These are phyloP conservation scores for Chromoteleia sp. DNA, from an alignment of 2,888 invertebrate species.

Conservation along the genomic window DNA sequence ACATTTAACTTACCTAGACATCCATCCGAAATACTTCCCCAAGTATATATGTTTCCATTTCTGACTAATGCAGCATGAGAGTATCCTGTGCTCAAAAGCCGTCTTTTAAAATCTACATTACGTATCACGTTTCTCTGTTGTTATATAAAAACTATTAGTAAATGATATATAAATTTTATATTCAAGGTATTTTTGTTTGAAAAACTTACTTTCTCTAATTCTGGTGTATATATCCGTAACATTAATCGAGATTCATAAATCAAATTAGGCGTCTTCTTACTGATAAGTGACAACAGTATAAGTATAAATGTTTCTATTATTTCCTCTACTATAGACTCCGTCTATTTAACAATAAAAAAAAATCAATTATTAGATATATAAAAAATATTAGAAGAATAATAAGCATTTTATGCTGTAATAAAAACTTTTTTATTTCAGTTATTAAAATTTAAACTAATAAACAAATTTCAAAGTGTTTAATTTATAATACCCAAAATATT, in stretches of 20 bases:
- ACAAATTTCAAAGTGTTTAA: no score
- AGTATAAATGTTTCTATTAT: constrained; percentile 86
- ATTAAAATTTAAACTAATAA: no score
- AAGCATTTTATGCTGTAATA: neutral
- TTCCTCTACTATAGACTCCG: constrained; percentile 83
- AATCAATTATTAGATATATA: neutral
- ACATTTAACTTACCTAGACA: constrained; percentile 85
- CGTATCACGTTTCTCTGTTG: constrained; percentile 46
- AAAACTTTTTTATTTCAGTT: no score
- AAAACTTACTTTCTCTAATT: constrained; percentile 76
- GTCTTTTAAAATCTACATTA: constrained; percentile 83
- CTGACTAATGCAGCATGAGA: constrained; percentile 87
- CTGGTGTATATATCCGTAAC: constrained; percentile 75
- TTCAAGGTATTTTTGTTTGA: neutral
- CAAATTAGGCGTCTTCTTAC: constrained; percentile 78
- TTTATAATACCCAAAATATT: no score
- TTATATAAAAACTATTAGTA: no score
- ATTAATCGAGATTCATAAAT: constrained; percentile 78
- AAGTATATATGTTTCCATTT: constrained; percentile 87
- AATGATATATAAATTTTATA: neutral
- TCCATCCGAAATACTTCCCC: constrained; percentile 87
- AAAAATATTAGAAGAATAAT: no score
- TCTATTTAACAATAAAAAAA: constrained; percentile 72
- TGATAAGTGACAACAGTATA: constrained; percentile 84
- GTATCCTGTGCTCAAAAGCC: constrained; percentile 87